These are phyloP conservation scores for Micrasema minimum DNA, from an alignment of 1,140 invertebrate genomes.

Conservation along the genomic window DNA sequence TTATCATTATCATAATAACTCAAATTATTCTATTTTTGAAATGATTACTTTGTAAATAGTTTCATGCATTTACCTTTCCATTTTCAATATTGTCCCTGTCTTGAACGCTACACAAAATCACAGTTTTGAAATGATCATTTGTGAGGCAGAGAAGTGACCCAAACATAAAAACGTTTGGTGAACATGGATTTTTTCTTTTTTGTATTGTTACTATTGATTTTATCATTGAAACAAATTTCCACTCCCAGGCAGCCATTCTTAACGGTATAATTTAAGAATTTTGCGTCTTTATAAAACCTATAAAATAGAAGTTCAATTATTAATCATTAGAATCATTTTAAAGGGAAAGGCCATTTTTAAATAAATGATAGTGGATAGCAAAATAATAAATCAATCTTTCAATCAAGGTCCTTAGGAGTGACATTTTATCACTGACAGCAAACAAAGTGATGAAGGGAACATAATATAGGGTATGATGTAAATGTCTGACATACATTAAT, in stretches of 20 bases:
- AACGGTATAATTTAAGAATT: background rate
- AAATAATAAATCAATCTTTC: background rate
- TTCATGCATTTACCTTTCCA: constrained; percentile 69
- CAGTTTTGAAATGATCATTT: constrained; percentile 72
- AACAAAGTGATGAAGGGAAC: background rate
- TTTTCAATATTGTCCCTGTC: constrained; percentile 67
- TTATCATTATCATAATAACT: background rate
- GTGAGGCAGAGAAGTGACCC: constrained; percentile 81
- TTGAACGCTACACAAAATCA: constrained; percentile 75
- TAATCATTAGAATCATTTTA: background rate
- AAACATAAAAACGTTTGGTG: constrained; percentile 71
- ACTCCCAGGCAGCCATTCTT: constrained; percentile 2
- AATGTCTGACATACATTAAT: too few relatives aligned
- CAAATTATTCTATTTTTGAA: background rate
- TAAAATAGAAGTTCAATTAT: constrained; percentile 25
- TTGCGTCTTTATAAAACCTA: constrained; percentile 54
- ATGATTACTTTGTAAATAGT: too few relatives aligned
- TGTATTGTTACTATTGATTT: background rate
- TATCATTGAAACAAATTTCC: constrained; percentile 19
- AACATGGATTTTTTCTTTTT: constrained; percentile 3
- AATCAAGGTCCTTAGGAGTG: background rate
- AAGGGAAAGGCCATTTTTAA: background rate
- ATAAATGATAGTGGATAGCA: background rate
- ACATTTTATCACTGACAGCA: background rate
- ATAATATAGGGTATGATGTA: too few relatives aligned